Evolutionary conservation across 2,797 vertebrate species (phyloP).

Genomic region (Champsocephalus esox): DNA sequence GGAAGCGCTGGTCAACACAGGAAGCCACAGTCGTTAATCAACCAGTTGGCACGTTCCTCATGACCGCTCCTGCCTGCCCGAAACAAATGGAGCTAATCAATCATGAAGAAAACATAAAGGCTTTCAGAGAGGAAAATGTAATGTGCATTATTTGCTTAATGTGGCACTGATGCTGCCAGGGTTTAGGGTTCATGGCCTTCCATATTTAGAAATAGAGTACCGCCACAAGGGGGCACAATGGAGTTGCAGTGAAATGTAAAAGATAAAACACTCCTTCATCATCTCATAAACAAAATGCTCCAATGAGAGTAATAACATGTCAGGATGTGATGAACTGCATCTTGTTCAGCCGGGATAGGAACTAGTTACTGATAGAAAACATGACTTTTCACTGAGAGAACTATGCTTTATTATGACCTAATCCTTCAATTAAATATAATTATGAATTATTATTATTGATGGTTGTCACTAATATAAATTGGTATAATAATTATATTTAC

Average conservation of each 20-base stretch:
- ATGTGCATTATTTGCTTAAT: conserved; percentile 49
- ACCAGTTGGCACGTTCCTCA: conserved; percentile 62
- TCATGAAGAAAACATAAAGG: conserved; percentile 73
- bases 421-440: not conserved
- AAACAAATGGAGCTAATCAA: conserved; percentile 78
- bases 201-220: not conserved
- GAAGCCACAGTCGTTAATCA: conserved; percentile 80
- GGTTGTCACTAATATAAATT: not conserved
- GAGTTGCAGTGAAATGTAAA: conserved; percentile 42
- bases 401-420: not conserved
- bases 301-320: not conserved
- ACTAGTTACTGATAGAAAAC: not conserved
- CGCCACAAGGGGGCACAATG: conserved; percentile 76
- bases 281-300: conserved; percentile 9
- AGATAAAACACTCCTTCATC: not conserved
- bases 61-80: conserved; percentile 55
- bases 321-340: not conserved
- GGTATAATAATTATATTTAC: not conserved
- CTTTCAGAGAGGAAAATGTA: conserved; percentile 61
- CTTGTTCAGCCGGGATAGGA: not conserved
- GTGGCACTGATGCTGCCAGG: conserved; percentile 53
- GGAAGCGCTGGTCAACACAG: conserved; percentile 78
- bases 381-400: not conserved
- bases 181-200: conserved; percentile 39
- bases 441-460: not conserved